phyloP scores from a whole-genome alignment of 2,113 vertebrate species.

The Hippoglossus stenolepis region DNA sequence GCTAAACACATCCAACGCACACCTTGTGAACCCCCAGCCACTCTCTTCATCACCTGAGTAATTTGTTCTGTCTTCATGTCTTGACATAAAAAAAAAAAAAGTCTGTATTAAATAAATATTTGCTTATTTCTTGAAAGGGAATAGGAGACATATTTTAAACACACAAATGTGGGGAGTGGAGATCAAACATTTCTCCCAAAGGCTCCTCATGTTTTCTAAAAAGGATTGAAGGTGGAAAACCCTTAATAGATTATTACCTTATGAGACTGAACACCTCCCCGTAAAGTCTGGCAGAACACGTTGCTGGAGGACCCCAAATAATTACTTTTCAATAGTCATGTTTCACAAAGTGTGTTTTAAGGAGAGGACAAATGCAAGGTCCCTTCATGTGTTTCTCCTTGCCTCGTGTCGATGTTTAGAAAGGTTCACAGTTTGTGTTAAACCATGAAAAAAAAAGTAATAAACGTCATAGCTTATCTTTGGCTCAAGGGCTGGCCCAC shows the following conservation, averaged over 20 bases:
- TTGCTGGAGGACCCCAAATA: neutral
- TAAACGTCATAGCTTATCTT: neutral
- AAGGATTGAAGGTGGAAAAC: neutral
- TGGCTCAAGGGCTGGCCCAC: neutral
- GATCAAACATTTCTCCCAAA: neutral
- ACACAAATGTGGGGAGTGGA: neutral
- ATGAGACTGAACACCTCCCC: neutral
- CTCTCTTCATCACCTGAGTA: neutral
- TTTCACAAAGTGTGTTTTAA: neutral
- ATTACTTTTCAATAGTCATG: neutral
- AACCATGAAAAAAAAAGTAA: neutral
- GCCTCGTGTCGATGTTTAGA: neutral
- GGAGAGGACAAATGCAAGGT: neutral
- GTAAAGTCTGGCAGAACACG: neutral
- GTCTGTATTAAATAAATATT: neutral
- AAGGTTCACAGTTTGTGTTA: neutral
- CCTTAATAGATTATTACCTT: neutral
- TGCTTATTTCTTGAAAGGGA: neutral
- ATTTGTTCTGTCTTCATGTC: neutral
- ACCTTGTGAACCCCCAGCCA: neutral
- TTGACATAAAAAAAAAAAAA: neutral
- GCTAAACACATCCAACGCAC: neutral
- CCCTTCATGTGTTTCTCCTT: neutral
- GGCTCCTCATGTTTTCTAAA: slow-evolving; percentile 3
- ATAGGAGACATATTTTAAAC: slow-evolving; percentile 1